phyloP scores from a whole-genome alignment of 2,888 invertebrate species.

The Agonopterix heracliana region DNA sequence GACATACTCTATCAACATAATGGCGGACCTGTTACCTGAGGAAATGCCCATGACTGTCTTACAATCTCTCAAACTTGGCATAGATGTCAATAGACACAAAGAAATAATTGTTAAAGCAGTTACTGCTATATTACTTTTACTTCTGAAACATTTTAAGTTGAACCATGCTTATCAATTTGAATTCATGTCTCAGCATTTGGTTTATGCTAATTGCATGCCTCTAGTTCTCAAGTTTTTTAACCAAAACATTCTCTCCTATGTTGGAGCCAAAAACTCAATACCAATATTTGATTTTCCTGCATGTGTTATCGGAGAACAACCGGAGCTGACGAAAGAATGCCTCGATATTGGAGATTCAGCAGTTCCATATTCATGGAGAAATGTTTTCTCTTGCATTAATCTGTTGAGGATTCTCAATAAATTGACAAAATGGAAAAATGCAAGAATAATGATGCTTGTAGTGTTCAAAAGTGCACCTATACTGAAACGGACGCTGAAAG shows the following conservation, averaged over 20 bases:
- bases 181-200: slow-evolving; percentile 98
- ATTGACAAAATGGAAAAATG: slow-evolving; percentile 99
- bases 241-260: slow-evolving; percentile 96
- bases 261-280: slow-evolving; percentile 95
- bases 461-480: slow-evolving; percentile 99
- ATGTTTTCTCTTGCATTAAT: slow-evolving; percentile 98
- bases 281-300: slow-evolving; percentile 96
- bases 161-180: slow-evolving; percentile 99
- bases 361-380: slow-evolving; percentile 94
- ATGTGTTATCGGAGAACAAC: slow-evolving; percentile 96
- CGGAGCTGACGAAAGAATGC: slow-evolving; percentile 93
- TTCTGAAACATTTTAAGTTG: slow-evolving; percentile 96
- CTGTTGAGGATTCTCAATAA: slow-evolving; percentile 97
- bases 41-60: slow-evolving; percentile 98
- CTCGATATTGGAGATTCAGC: slow-evolving; percentile 90
- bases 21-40: slow-evolving; percentile 97
- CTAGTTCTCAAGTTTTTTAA: slow-evolving; percentile 98
- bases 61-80: slow-evolving; percentile 95
- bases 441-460: slow-evolving; percentile 99
- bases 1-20: slow-evolving; percentile 97
- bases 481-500: slow-evolving; percentile 95
- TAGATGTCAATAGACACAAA: slow-evolving; percentile 98
- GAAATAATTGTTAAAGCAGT: slow-evolving; percentile 98
- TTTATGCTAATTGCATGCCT: slow-evolving; percentile 99
- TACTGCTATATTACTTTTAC: slow-evolving; percentile 90